Evolutionary conservation across 2,888 invertebrate species (phyloP).

Genomic region (Hypolimnas misippus): DNA sequence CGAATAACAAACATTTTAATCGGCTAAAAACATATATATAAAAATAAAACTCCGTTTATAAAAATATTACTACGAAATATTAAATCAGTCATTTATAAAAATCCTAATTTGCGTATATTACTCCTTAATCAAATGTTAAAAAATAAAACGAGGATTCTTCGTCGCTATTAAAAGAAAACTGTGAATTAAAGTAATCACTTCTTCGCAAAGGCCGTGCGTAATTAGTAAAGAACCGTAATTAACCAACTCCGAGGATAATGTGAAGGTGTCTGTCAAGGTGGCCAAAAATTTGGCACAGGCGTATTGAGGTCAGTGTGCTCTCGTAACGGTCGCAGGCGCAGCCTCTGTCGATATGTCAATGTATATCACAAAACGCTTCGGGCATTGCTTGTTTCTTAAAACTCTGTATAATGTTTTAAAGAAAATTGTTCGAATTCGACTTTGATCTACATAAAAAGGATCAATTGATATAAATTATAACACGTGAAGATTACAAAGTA

Average conservation of each 20-base stretch:
- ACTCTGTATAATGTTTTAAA: not conserved
- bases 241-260: slow-evolving; percentile 38
- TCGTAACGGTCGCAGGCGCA: slow-evolving; percentile 70
- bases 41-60: too few relatives aligned
- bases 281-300: slow-evolving; percentile 51
- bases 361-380: not conserved
- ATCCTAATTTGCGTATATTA: too few relatives aligned
- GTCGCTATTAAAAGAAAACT: too few relatives aligned
- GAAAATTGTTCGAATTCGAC: not conserved
- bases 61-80: too few relatives aligned
- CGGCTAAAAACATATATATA: too few relatives aligned
- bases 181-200: not conserved
- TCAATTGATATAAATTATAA: not conserved
- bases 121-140: too few relatives aligned
- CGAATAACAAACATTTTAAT: too few relatives aligned
- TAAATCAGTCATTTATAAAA: too few relatives aligned
- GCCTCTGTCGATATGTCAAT: slow-evolving; percentile 44
- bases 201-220: not conserved
- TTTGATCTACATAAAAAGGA: not conserved
- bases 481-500: too few relatives aligned
- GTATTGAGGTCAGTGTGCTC: slow-evolving; percentile 75
- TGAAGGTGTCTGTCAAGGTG: slow-evolving; percentile 37
- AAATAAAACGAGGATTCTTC: too few relatives aligned
- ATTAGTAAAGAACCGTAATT: slow-evolving; percentile 36
- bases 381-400: slow-evolving; percentile 1